Evolutionary conservation across 2,888 invertebrate genomes (phyloP).

Genomic region (Aricia artaxerxes): DNA sequence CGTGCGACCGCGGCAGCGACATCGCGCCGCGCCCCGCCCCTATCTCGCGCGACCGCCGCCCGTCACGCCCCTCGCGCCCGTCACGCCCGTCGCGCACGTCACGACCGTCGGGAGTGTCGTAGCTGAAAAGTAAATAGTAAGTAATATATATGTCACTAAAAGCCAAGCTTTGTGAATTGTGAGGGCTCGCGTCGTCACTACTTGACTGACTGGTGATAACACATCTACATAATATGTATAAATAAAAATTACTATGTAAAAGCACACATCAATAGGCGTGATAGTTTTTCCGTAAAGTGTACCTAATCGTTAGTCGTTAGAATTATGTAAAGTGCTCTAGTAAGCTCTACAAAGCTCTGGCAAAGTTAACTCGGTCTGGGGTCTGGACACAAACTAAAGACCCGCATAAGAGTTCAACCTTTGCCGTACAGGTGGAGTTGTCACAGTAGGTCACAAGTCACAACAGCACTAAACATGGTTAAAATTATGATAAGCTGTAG

Average conservation of each 20-base stretch:
- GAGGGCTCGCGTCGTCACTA: too few relatives aligned
- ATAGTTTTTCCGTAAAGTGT: too few relatives aligned
- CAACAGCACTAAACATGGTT: background rate
- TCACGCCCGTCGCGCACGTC: constrained; percentile 75
- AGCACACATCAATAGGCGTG: too few relatives aligned
- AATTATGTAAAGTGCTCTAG: background rate
- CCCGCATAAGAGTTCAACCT: background rate
- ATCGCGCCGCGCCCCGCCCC: constrained; percentile 56
- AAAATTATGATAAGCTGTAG: too few relatives aligned
- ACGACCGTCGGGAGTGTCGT: background rate
- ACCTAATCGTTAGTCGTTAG: background rate
- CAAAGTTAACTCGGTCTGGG: background rate
- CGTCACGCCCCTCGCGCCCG: constrained; percentile 73
- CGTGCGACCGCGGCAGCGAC: constrained; percentile 50
- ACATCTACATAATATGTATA: too few relatives aligned
- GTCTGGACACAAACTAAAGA: background rate
- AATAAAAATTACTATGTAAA: too few relatives aligned
- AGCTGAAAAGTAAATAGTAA: constrained; percentile 18
- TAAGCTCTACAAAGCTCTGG: too few relatives aligned
- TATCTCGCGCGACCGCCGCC: constrained; percentile 54
- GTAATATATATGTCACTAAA: too few relatives aligned
- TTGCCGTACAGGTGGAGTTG: background rate
- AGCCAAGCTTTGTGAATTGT: too few relatives aligned
- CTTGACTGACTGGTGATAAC: too few relatives aligned
- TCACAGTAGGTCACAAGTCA: background rate